Conservation (phyloP, 2,797 vertebrate genomes). For the Knipowitschia caucasica region DNA sequence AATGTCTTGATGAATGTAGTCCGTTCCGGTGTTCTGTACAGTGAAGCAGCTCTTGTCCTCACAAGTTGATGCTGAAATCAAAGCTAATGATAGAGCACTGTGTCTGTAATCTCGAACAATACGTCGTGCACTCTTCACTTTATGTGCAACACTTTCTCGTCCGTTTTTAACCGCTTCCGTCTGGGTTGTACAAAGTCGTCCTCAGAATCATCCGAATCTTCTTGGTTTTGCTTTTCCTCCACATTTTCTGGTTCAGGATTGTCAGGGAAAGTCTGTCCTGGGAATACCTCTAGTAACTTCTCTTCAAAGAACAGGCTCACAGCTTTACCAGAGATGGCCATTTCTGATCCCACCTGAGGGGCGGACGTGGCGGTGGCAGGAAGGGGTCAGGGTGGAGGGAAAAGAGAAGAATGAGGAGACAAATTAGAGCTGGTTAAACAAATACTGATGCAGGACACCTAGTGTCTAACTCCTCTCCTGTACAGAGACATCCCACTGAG, state of each 20-base stretch:
- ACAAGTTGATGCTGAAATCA: slow-evolving; percentile 39
- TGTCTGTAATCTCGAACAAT: slow-evolving; percentile 36
- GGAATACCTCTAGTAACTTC: slow-evolving; percentile 90
- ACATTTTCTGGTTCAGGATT: slow-evolving; percentile 78
- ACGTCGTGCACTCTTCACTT: slow-evolving; percentile 80
- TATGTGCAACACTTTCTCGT: slow-evolving; percentile 92
- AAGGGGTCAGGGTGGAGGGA: slow-evolving; percentile 38
- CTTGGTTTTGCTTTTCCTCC: slow-evolving; percentile 66
- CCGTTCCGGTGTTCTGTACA: slow-evolving; percentile 69
- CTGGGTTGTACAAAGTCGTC: slow-evolving; percentile 94
- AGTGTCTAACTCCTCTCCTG: slow-evolving; percentile 63
- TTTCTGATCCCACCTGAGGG: slow-evolving; percentile 94
- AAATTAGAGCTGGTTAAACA: slow-evolving; percentile 80
- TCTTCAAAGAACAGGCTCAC: slow-evolving; percentile 94
- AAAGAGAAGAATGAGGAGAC: slow-evolving; percentile 68
- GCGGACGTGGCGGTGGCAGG: slow-evolving; percentile 2
- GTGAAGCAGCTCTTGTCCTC: slow-evolving; percentile 38
- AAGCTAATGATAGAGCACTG: slow-evolving; percentile 54
- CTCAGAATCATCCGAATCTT: slow-evolving; percentile 91
- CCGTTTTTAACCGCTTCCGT: slow-evolving; percentile 96
- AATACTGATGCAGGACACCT: slow-evolving; percentile 38
- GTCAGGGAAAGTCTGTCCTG: slow-evolving; percentile 90
- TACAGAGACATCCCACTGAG: slow-evolving; percentile 62
- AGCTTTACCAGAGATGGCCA: slow-evolving; percentile 93
- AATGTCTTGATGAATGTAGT: slow-evolving; percentile 65